phyloP scores from a whole-genome alignment of 1,140 invertebrate species.

The Reticulitermes speratus region DNA sequence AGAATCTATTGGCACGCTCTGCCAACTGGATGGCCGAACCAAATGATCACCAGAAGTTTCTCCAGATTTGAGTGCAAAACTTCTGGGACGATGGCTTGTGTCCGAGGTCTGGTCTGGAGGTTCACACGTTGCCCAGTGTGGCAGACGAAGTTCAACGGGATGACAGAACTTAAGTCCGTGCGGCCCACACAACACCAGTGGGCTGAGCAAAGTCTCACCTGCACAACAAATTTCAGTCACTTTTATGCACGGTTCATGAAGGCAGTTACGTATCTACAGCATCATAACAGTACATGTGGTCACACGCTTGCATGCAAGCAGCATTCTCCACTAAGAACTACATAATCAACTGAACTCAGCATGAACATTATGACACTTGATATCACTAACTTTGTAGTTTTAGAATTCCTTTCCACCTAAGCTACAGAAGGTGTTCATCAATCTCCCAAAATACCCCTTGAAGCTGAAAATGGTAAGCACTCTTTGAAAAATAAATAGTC shows the following conservation, averaged over 20 bases:
- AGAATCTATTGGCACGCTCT: neutral
- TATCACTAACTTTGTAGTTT: too few relatives aligned
- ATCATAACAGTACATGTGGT: too few relatives aligned
- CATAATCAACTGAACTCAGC: too few relatives aligned
- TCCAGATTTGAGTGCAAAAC: slow-evolving; percentile 21
- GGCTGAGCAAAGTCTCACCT: slow-evolving; percentile 91
- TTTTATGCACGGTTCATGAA: slow-evolving; percentile 10
- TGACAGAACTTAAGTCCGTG: slow-evolving; percentile 83
- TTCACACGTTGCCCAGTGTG: slow-evolving; percentile 59
- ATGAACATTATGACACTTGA: too few relatives aligned
- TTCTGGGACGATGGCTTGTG: neutral
- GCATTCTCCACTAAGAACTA: too few relatives aligned
- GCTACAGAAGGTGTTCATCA: too few relatives aligned
- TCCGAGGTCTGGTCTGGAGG: neutral
- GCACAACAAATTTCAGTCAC: slow-evolving; percentile 37
- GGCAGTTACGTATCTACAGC: too few relatives aligned
- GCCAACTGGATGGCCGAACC: neutral
- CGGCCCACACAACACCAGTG: slow-evolving; percentile 93
- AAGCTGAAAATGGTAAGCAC: too few relatives aligned
- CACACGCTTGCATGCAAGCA: too few relatives aligned
- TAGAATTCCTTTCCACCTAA: too few relatives aligned
- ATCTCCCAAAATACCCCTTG: too few relatives aligned
- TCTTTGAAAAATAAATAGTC: too few relatives aligned
- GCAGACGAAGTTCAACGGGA: slow-evolving; percentile 82
- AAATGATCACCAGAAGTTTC: neutral